These are phyloP conservation scores for Bagarius yarrelli DNA, from an alignment of 2,113 vertebrate species.

Conservation along the genomic window DNA sequence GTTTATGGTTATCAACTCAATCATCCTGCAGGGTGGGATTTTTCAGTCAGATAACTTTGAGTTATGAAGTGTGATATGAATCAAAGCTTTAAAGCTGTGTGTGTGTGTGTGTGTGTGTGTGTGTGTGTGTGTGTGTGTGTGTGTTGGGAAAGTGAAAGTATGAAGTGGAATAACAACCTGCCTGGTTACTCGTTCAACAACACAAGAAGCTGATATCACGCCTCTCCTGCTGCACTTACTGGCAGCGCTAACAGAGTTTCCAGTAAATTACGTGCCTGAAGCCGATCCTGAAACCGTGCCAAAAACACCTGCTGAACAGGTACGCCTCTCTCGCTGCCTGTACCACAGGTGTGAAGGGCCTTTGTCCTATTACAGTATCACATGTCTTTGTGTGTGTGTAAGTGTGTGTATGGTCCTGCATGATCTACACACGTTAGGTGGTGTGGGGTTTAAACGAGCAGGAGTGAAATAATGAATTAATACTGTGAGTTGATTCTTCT, in stretches of 20 bases:
- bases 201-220: conserved; percentile 25
- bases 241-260: conserved; percentile 42
- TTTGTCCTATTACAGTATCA: conserved; percentile 27
- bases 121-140: background rate
- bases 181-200: conserved; percentile 10
- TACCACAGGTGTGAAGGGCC: conserved; percentile 25
- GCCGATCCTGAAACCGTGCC: conserved; percentile 27
- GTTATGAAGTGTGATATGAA: conserved; percentile 2
- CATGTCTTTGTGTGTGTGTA: conserved; percentile 12
- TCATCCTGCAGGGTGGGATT: conserved; percentile 1
- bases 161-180: conserved; percentile 20
- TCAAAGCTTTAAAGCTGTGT: background rate
- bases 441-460: no score
- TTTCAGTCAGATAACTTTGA: background rate
- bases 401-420: background rate
- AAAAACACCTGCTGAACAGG: conserved; percentile 52
- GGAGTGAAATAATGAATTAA: no score
- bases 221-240: conserved; percentile 26
- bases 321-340: conserved; percentile 13
- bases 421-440: no score
- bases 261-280: conserved; percentile 43
- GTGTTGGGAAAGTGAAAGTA: conserved; percentile 38
- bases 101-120: background rate
- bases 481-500: no score
- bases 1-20: background rate